These are phyloP conservation scores for Cerastis rubricosa DNA, from an alignment of 2,888 invertebrate species.

Conservation along the genomic window DNA sequence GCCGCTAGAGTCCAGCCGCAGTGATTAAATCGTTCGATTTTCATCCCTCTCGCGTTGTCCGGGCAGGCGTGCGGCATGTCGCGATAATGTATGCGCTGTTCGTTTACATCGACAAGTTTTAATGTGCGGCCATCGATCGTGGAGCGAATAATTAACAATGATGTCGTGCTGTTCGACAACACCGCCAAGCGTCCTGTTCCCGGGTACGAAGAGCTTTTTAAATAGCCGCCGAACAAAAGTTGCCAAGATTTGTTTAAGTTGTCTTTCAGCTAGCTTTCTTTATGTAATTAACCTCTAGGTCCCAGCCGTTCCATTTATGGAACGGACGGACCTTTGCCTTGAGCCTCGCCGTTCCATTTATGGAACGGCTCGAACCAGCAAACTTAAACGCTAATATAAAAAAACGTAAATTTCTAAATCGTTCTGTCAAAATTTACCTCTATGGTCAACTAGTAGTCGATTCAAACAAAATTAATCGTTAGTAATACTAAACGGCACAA, in stretches of 20 bases:
- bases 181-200: slow-evolving; percentile 1
- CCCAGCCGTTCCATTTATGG: no score
- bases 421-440: no score
- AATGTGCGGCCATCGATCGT: slow-evolving; percentile 68
- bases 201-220: slow-evolving; percentile 31
- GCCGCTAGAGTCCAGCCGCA: background rate
- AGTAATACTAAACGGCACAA: no score
- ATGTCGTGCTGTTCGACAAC: slow-evolving; percentile 46
- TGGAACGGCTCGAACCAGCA: no score
- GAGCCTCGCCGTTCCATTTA: no score
- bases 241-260: slow-evolving; percentile 36
- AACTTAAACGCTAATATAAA: no score
- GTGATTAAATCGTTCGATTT: slow-evolving; percentile 21
- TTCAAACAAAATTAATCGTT: no score
- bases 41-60: background rate
- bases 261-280: slow-evolving; percentile 29
- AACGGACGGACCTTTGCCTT: no score
- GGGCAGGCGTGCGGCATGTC: slow-evolving; percentile 20
- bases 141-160: slow-evolving; percentile 66
- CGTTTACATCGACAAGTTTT: slow-evolving; percentile 72
- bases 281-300: no score
- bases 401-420: no score
- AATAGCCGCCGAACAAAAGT: slow-evolving; percentile 31
- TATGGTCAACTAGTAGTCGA: no score
- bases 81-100: slow-evolving; percentile 70